Percentiles rank a stretch among this genome's conserved stretches.
phyloP scores from a whole-genome alignment of 1,140 invertebrate species.

The Trachymyrmex septentrionalis region DNA sequence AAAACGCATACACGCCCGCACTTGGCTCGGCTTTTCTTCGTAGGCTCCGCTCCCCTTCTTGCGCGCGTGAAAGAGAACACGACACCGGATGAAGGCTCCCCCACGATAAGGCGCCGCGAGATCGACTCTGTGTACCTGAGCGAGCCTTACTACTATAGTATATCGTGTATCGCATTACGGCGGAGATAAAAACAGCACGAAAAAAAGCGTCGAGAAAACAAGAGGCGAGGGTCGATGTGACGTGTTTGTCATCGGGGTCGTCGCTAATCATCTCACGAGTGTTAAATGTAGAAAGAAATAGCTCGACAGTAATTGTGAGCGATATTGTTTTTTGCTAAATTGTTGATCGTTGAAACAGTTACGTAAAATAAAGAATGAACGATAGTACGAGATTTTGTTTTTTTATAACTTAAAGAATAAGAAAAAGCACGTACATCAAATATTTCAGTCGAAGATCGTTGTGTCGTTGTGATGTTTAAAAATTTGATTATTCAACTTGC shows the following conservation, averaged over 20 bases:
- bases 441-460: not conserved
- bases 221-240: slow-evolving; percentile 61
- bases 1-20: slow-evolving; percentile 21
- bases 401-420: not conserved
- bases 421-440: not conserved
- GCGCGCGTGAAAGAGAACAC: slow-evolving; percentile 66
- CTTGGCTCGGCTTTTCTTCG: slow-evolving; percentile 27
- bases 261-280: slow-evolving; percentile 50
- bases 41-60: not conserved
- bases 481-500: not conserved
- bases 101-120: slow-evolving; percentile 74
- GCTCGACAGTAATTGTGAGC: not conserved
- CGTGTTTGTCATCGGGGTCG: slow-evolving; percentile 10
- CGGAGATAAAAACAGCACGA: slow-evolving; percentile 70
- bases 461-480: not conserved
- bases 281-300: not conserved
- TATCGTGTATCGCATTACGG: slow-evolving; percentile 67
- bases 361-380: not conserved
- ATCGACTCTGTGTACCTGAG: slow-evolving; percentile 66
- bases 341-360: slow-evolving; percentile 26
- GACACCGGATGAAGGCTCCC: slow-evolving; percentile 84
- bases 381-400: not conserved
- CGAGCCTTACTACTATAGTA: slow-evolving; percentile 27
- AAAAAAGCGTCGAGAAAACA: slow-evolving; percentile 42
- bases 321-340: slow-evolving; percentile 13